Evolutionary conservation across 92 coral and sea anemone species (phyloP).

Genomic region (Umimayanthus kanabou): DNA sequence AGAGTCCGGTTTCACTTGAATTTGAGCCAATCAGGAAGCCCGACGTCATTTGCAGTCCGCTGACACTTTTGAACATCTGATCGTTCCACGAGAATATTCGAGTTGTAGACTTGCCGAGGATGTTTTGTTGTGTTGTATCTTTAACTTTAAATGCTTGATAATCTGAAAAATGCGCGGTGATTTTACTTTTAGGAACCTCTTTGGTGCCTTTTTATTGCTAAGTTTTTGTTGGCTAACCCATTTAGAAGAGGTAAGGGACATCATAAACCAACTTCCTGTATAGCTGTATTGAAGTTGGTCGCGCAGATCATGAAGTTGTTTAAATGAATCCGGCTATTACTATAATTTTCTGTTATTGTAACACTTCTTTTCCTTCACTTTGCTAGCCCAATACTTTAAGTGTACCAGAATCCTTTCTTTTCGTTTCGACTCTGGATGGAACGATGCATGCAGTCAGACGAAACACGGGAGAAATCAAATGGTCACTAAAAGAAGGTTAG

Average conservation of each 20-base stretch:
- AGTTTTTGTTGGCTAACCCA: slow-evolving; percentile 28
- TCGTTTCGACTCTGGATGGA: slow-evolving; percentile 97
- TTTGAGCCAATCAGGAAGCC: slow-evolving; percentile 50
- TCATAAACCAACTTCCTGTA: slow-evolving; percentile 13
- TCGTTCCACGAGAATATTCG: slow-evolving; percentile 45
- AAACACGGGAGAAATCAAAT: slow-evolving; percentile 90
- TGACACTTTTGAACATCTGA: slow-evolving; percentile 35
- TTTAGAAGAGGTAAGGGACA: slow-evolving; percentile 31
- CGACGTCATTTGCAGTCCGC: slow-evolving; percentile 63
- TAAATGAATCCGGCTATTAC: neutral
- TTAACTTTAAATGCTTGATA: slow-evolving; percentile 13
- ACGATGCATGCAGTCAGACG: slow-evolving; percentile 94
- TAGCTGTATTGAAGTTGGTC: neutral
- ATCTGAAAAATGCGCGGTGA: slow-evolving; percentile 15
- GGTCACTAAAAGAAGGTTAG: slow-evolving; percentile 98
- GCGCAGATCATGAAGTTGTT: neutral
- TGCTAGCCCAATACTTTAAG: slow-evolving; percentile 77
- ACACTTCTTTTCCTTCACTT: slow-evolving; percentile 4
- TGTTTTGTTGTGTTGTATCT: slow-evolving; percentile 7
- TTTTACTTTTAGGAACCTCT: slow-evolving; percentile 13
- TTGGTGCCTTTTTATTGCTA: slow-evolving; percentile 2
- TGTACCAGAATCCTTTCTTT: slow-evolving; percentile 92
- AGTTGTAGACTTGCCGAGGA: slow-evolving; percentile 10
- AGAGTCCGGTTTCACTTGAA: neutral
- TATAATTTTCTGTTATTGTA: neutral